Evolutionary conservation across 2,113 vertebrate species (phyloP), one percentile per base, ranked within the genome.

Genomic region (Zosterops hypoxanthus): DNA sequence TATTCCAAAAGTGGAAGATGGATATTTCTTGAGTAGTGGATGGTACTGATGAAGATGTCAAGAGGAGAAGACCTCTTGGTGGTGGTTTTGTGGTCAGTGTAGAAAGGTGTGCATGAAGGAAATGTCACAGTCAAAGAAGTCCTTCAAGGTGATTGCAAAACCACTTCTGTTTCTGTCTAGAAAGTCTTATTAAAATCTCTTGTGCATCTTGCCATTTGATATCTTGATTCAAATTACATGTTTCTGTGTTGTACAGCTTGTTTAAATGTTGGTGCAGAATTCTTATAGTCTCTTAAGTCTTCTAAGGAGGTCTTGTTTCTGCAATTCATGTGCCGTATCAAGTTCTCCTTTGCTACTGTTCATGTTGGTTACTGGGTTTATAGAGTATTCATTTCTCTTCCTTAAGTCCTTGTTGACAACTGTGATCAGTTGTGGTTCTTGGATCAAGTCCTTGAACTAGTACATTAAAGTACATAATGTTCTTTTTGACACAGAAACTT

Each of bases 381-480:
- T 63, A 3, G 46, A 57, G 7, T 73, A 12, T 46, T 73, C 1
- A 8, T 65, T 95, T 81, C 25, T 86, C 31, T 80, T 88, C 50
- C 14, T 47, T 47, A 52, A 47, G 17, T 59, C 14, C 4, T 0
- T 29, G 5, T 59, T 60, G 39, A 75, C 34, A 68, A 0, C 26
- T 66, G 60, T 70, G n/a, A 9, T 46, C 42, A 66, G 56, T n/a
- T 80, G 29, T 26, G n/a, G 46, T 73, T 65, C 36, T 83, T 81
- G 47, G 75, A 29, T 84, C 16, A 52, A 47, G 33, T 50, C n/a
- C 18, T 33, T 73, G n/a, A 53, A 50, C 11, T 73, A 53, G 17
- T 25, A 10, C 25, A 20, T 70, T 19, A 25, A 66, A 44, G 14
- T 56, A 56, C 21, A 11, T 14, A 33, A 18, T 5, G 3, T 60